phyloP scores from a whole-genome alignment of 2,797 vertebrate species.

The Margarornis squamiger region DNA sequence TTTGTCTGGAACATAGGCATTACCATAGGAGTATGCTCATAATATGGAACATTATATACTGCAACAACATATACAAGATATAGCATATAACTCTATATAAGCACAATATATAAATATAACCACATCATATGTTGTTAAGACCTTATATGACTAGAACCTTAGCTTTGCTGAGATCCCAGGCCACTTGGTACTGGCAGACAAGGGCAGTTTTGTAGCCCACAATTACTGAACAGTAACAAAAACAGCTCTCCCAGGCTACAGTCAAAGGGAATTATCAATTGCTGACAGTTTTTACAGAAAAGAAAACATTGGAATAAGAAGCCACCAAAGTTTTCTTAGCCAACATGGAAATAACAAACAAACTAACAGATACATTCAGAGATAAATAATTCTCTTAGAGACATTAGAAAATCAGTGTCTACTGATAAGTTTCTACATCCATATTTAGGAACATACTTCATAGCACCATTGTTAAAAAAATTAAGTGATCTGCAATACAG shows the following conservation, averaged over 20 bases:
- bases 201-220: background rate
- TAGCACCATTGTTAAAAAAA: background rate
- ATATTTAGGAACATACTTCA: background rate
- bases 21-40: background rate
- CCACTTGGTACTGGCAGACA: background rate
- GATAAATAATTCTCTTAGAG: background rate
- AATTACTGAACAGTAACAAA: background rate
- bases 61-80: background rate
- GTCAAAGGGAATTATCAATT: background rate
- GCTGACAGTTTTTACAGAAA: background rate
- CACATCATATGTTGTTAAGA: background rate
- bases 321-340: background rate
- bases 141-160: background rate
- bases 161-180: background rate
- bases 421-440: background rate
- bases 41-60: background rate
- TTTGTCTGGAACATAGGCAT: background rate
- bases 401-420: background rate
- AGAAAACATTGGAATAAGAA: background rate
- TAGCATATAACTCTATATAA: background rate
- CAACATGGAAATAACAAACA: background rate
- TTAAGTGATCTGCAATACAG: background rate
- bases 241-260: background rate
- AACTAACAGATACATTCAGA: background rate
- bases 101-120: background rate